These are phyloP conservation scores for Scopus umbretta DNA, from an alignment of 2,113 vertebrate species.

Conservation along the genomic window DNA sequence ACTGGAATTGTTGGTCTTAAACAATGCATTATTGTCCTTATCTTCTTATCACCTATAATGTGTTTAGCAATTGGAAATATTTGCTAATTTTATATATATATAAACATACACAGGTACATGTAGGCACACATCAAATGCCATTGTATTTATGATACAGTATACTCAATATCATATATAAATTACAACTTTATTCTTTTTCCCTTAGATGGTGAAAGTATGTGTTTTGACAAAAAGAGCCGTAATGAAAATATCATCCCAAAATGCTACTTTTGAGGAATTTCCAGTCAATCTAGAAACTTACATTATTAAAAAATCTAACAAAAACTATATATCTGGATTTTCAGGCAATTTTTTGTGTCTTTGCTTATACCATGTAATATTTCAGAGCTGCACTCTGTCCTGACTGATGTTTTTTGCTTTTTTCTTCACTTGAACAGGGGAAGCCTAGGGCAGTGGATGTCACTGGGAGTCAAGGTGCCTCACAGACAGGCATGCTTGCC, in stretches of 20 bases:
- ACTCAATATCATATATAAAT: not conserved
- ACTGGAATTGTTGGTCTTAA: not conserved
- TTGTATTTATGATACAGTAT: not conserved
- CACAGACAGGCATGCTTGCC: conserved; percentile 40
- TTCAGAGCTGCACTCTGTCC: conserved; percentile 9
- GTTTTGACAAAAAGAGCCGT: not conserved
- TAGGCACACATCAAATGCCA: not conserved
- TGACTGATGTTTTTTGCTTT: conserved; percentile 31
- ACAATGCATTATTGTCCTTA: not conserved
- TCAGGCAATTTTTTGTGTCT: not conserved
- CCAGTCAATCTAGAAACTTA: not conserved
- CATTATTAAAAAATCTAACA: not conserved
- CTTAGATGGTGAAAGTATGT: not conserved
- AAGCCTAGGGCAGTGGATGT: conserved; percentile 52
- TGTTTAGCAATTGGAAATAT: not conserved
- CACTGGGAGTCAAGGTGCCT: conserved; percentile 56
- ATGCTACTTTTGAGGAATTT: not conserved
- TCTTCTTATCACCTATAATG: not conserved
- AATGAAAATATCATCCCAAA: not conserved
- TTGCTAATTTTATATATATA: not conserved
- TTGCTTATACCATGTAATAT: not conserved
- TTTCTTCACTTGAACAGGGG: conserved; percentile 11
- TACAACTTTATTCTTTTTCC: not conserved
- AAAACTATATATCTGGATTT: not conserved
- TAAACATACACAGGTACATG: not conserved